These are phyloP conservation scores for Gonatopus flavifemur DNA, from an alignment of 1,140 invertebrate species.

Conservation along the genomic window DNA sequence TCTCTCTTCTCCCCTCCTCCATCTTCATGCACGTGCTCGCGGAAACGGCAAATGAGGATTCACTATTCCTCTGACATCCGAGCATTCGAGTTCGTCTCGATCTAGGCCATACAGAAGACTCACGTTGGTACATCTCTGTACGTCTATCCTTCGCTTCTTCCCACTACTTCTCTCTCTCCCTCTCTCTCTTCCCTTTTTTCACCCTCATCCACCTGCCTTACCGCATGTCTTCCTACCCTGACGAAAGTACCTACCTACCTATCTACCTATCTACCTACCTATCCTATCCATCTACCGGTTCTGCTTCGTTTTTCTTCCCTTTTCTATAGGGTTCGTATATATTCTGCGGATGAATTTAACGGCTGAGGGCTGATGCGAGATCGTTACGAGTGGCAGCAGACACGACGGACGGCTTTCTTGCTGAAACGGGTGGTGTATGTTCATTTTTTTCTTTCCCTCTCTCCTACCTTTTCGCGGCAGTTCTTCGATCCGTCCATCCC, in stretches of 20 bases:
- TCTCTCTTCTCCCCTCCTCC: constrained; percentile 6
- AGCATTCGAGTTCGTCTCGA: constrained; percentile 54
- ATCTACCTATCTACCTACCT: no score
- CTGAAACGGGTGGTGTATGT: constrained; percentile 25
- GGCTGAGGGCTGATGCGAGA: constrained; percentile 45
- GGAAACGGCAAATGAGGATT: constrained; percentile 55
- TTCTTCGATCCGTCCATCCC: no score
- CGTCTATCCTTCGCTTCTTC: constrained; percentile 8
- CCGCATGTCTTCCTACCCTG: constrained; percentile 6
- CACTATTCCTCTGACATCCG: constrained; percentile 52
- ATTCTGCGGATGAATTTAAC: constrained; percentile 43
- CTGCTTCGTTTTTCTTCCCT: constrained; percentile 28
- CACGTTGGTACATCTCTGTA: no score
- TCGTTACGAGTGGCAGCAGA: constrained; percentile 40
- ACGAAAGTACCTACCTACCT: constrained; percentile 15
- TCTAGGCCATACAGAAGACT: constrained; percentile 47
- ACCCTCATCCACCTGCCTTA: constrained; percentile 2
- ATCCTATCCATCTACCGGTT: constrained; percentile 27
- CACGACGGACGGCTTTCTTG: constrained; percentile 27
- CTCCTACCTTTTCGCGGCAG: constrained; percentile 1
- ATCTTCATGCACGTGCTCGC: constrained; percentile 38
- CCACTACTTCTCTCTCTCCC: neutral
- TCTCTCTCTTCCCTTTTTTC: neutral
- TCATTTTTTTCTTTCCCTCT: constrained; percentile 28
- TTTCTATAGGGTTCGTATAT: constrained; percentile 41